Evolutionary conservation across 1,140 invertebrate species (phyloP).

Genomic region (Belonocnema kinseyi): DNA sequence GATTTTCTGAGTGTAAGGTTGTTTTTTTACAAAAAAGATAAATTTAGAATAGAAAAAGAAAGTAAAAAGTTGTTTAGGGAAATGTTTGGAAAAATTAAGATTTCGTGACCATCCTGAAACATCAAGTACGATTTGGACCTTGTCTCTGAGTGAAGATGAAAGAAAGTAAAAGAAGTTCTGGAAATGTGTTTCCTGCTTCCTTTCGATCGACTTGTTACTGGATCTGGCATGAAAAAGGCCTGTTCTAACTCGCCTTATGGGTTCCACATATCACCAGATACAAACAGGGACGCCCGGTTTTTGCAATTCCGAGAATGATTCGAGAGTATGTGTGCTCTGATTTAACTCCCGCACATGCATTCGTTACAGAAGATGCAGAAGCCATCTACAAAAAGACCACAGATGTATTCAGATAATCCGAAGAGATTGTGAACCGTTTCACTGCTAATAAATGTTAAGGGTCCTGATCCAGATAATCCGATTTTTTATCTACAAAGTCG

Average conservation of each 20-base stretch:
- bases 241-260: constrained; percentile 20
- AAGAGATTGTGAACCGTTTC: background rate
- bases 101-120: no score
- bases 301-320: constrained; percentile 1
- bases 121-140: no score
- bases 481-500: constrained; percentile 5
- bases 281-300: background rate
- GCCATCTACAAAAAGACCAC: constrained; percentile 5
- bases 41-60: no score
- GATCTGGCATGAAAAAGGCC: constrained; percentile 24
- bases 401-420: constrained; percentile 18
- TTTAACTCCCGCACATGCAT: constrained; percentile 19
- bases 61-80: no score
- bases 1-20: no score
- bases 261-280: constrained; percentile 15
- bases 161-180: background rate
- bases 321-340: background rate
- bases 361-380: constrained; percentile 15
- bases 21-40: no score
- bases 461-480: background rate
- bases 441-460: constrained; percentile 1
- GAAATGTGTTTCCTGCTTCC: constrained; percentile 18
- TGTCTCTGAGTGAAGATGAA: background rate
- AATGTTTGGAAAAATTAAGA: no score
- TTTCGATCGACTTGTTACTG: constrained; percentile 7